A percentile compares a stretch with the other conserved stretches of the same genome.
Evolutionary conservation across 2,113 vertebrate species (phyloP).

Genomic region (Chaetodon trifascialis): DNA sequence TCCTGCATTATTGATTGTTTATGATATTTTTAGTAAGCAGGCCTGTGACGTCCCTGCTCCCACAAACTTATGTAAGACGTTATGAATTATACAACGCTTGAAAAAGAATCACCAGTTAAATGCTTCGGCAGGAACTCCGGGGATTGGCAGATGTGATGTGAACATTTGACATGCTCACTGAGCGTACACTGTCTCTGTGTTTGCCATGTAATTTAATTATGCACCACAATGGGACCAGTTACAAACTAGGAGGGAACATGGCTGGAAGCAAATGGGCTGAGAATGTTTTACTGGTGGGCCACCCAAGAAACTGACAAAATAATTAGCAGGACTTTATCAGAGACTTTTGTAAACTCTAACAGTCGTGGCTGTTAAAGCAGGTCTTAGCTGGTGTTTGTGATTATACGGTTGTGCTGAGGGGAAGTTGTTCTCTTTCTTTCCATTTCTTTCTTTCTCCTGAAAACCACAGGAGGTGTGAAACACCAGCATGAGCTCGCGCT

Average conservation of each 20-base stretch:
- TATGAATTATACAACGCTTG: conserved; percentile 68
- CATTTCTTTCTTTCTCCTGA: conserved; percentile 29
- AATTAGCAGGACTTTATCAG: conserved; percentile 57
- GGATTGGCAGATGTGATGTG: conserved; percentile 18
- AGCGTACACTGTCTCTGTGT: conserved; percentile 43
- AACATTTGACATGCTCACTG: conserved; percentile 32
- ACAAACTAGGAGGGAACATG: conserved; percentile 4
- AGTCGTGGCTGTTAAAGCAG: conserved; percentile 7
- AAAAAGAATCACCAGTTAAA: conserved; percentile 29
- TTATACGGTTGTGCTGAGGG: conserved; percentile 9
- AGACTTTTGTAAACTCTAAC: conserved; percentile 48
- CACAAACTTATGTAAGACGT: conserved; percentile 70
- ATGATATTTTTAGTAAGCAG: conserved; percentile 73
- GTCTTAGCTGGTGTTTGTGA: conserved; percentile 38
- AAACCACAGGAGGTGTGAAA: conserved; percentile 57
- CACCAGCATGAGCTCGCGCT: conserved; percentile 49
- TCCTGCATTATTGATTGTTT: conserved; percentile 75
- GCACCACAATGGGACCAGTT: conserved; percentile 46
- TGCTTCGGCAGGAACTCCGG: neutral
- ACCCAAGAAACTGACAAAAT: conserved; percentile 58
- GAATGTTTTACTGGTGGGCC: conserved; percentile 48
- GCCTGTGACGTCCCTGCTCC: conserved; percentile 41
- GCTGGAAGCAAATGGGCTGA: conserved; percentile 33
- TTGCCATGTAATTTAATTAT: conserved; percentile 58
- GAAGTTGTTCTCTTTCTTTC: conserved; percentile 27